Conservation (phyloP, 2,113 vertebrate species). For the Lates calcarifer region DNA sequence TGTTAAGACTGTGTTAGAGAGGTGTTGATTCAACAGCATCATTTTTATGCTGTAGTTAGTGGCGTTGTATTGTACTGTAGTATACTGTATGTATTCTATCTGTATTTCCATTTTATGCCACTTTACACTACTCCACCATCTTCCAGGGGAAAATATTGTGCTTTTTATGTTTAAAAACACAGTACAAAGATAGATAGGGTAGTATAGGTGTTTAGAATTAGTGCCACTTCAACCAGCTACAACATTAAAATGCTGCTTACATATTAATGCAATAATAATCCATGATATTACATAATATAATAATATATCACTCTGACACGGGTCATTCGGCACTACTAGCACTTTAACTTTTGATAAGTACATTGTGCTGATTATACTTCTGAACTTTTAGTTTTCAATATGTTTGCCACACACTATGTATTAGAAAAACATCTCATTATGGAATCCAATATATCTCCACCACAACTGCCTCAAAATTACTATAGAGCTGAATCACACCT, state of each 20-base stretch:
- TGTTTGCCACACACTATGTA: not conserved
- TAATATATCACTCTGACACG: not conserved
- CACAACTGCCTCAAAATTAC: conserved; percentile 16
- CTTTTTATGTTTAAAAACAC: too few relatives aligned
- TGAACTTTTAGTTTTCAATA: not conserved
- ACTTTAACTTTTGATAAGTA: not conserved
- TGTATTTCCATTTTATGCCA: too few relatives aligned
- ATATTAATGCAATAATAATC: not conserved
- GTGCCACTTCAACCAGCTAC: not conserved
- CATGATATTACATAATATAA: not conserved
- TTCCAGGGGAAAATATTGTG: not conserved
- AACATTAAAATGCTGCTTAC: not conserved
- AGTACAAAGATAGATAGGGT: too few relatives aligned
- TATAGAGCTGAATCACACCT: conserved; percentile 38
- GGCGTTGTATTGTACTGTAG: not conserved
- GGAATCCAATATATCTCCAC: not conserved
- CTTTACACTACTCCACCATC: too few relatives aligned
- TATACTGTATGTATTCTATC: too few relatives aligned
- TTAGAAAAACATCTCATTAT: not conserved
- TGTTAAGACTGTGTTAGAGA: not conserved
- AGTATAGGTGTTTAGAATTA: not conserved
- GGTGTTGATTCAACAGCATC: not conserved
- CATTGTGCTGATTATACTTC: not conserved
- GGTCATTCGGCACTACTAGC: not conserved
- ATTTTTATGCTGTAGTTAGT: not conserved